Evolutionary conservation across 2,797 vertebrate genomes (phyloP).

Genomic region (Neosalanx taihuensis): DNA sequence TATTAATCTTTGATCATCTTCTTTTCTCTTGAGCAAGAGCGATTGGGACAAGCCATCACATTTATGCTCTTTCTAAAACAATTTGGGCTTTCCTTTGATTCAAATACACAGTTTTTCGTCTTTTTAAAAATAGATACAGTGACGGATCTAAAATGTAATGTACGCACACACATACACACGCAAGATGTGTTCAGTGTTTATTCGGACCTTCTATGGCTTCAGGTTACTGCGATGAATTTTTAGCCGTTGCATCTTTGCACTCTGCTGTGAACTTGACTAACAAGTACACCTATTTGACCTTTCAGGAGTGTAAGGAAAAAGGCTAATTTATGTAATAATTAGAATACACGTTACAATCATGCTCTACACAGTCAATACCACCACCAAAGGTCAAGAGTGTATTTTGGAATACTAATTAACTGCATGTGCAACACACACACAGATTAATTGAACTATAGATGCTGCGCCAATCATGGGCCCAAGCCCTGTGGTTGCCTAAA

Average conservation of each 20-base stretch:
- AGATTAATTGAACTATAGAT: too few relatives aligned
- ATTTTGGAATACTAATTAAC: constrained; percentile 14
- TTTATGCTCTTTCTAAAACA: constrained; percentile 1
- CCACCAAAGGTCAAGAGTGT: constrained; percentile 27
- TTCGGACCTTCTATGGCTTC: too few relatives aligned
- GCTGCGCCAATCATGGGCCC: too few relatives aligned
- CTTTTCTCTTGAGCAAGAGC: constrained; percentile 24
- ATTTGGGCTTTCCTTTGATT: constrained; percentile 13
- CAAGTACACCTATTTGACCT: constrained; percentile 14
- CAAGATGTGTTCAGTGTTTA: too few relatives aligned
- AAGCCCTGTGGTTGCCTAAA: too few relatives aligned
- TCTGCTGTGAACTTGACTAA: neutral
- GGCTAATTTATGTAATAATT: constrained; percentile 12
- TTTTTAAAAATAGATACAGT: constrained; percentile 10
- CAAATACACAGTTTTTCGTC: neutral
- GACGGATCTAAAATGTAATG: neutral
- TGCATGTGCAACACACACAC: too few relatives aligned
- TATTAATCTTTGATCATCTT: constrained; percentile 32
- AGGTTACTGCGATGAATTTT: too few relatives aligned
- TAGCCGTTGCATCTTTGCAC: too few relatives aligned
- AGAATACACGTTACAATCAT: constrained; percentile 7
- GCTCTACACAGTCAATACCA: constrained; percentile 10
- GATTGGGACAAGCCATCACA: neutral
- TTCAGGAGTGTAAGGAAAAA: constrained; percentile 4
- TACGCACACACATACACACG: too few relatives aligned